Percentiles rank a stretch among this genome's conserved stretches.
Evolutionary conservation across 2,888 invertebrate species (phyloP).

Genomic region (Poecilus cupreus): DNA sequence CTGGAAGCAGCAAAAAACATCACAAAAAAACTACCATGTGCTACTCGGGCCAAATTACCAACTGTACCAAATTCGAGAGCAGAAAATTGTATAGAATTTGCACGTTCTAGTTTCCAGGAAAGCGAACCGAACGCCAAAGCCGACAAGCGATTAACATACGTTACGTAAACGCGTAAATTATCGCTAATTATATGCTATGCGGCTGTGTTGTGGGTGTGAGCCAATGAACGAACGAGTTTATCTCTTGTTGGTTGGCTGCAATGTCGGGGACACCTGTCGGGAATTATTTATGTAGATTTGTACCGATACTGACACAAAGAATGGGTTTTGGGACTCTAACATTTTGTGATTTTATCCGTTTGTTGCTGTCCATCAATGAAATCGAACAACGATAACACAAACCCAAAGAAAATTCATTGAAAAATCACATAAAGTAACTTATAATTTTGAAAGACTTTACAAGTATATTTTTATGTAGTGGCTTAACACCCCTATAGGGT

Average conservation of each 20-base stretch:
- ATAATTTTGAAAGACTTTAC: too few species aligned
- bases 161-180: constrained; percentile 52
- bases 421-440: too few species aligned
- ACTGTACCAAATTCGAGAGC: constrained; percentile 47
- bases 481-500: too few species aligned
- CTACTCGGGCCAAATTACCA: constrained; percentile 40
- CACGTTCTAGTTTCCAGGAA: constrained; percentile 48
- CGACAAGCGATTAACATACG: constrained; percentile 35
- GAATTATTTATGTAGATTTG: constrained; percentile 28
- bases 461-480: too few species aligned
- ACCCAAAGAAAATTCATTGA: too few species aligned
- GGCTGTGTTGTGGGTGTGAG: not conserved
- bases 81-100: constrained; percentile 57
- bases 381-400: too few species aligned
- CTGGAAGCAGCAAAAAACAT: constrained; percentile 21
- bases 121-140: not conserved
- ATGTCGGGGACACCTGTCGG: constrained; percentile 18
- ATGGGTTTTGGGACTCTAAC: not conserved
- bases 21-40: constrained; percentile 35
- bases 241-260: constrained; percentile 1
- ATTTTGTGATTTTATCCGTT: too few species aligned
- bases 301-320: not conserved
- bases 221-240: not conserved
- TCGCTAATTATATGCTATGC: constrained; percentile 32
- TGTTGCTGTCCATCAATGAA: too few species aligned